Percentiles rank a stretch among this genome's conserved stretches.
Evolutionary conservation across 2,888 invertebrate genomes (phyloP).

Genomic region (Drosophila anomelani): DNA sequence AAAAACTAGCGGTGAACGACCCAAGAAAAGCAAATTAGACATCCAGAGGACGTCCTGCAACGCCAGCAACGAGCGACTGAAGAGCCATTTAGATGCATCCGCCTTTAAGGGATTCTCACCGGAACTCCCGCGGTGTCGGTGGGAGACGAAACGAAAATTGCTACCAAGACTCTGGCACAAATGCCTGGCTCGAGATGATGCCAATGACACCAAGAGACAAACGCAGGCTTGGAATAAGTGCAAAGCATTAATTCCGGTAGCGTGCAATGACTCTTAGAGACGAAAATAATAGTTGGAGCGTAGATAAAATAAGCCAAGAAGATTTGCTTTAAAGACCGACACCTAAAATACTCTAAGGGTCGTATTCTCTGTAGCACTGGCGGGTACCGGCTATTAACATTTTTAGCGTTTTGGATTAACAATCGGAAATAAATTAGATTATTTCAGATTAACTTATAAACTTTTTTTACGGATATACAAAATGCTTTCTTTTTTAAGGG

Average conservation of each 20-base stretch:
- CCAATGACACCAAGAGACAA: constrained; percentile 37
- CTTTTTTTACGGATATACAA: too few species aligned
- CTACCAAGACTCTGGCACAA: constrained; percentile 15
- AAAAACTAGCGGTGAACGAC: constrained; percentile 22
- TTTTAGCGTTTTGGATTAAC: too few species aligned
- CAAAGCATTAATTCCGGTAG: constrained; percentile 46
- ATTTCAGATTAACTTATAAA: too few species aligned
- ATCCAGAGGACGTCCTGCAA: constrained; percentile 16
- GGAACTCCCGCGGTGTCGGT: constrained; percentile 56
- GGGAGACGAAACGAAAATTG: constrained; percentile 39
- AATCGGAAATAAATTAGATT: too few species aligned
- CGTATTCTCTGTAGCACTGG: not conserved
- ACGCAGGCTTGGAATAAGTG: constrained; percentile 33
- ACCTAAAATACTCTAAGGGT: not conserved
- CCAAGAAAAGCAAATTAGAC: constrained; percentile 14
- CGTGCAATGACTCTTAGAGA: constrained; percentile 42
- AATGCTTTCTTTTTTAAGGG: too few species aligned
- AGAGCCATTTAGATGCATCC: constrained; percentile 51
- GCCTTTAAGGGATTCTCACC: constrained; percentile 58
- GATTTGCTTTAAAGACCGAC: not conserved
- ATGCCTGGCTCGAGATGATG: constrained; percentile 26
- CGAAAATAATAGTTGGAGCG: constrained; percentile 23
- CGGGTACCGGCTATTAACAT: too few species aligned
- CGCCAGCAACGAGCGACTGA: constrained; percentile 13
- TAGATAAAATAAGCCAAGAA: constrained; percentile 16